Evolutionary conservation across 2,888 invertebrate genomes (phyloP).

Genomic region (Drosophila niveifrons): DNA sequence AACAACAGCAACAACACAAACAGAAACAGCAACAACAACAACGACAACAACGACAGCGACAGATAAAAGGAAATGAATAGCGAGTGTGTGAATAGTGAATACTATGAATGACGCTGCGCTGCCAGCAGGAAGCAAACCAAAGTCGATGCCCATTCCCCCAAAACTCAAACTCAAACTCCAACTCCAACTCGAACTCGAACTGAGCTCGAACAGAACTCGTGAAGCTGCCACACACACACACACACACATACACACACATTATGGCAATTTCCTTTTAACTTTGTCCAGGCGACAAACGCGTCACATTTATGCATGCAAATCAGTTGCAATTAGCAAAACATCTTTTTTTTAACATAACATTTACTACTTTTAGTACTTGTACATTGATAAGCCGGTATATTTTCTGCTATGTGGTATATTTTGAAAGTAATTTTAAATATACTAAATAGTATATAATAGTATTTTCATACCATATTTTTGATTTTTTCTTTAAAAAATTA

Average conservation of each 20-base stretch:
- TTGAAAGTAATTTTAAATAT: too few relatives aligned
- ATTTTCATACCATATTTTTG: too few relatives aligned
- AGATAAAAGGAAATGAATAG: slow-evolving; percentile 27
- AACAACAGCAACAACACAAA: slow-evolving; percentile 24
- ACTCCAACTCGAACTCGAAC: slow-evolving; percentile 10
- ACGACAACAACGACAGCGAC: slow-evolving; percentile 19
- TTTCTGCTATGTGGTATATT: too few relatives aligned
- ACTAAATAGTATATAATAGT: too few relatives aligned
- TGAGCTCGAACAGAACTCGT: slow-evolving; percentile 24
- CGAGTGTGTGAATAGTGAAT: slow-evolving; percentile 30
- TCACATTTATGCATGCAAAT: too few relatives aligned
- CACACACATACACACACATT: slow-evolving; percentile 33
- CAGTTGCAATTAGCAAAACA: too few relatives aligned
- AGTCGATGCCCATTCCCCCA: slow-evolving; percentile 12
- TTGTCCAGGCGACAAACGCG: slow-evolving; percentile 25
- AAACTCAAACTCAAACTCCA: slow-evolving; percentile 6
- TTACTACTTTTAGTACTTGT: too few relatives aligned
- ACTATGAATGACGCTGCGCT: slow-evolving; percentile 11
- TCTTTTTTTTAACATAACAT: too few relatives aligned
- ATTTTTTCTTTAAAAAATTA: too few relatives aligned
- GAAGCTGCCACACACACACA: slow-evolving; percentile 27
- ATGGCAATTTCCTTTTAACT: slow-evolving; percentile 22
- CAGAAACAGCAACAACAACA: slow-evolving; percentile 27
- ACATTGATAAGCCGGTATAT: too few relatives aligned
- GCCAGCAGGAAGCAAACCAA: slow-evolving; percentile 27